Percentiles rank a stretch among this genome's conserved stretches.
phyloP scores from a whole-genome alignment of 2,888 invertebrate genomes.

The Polymixis lichenea region DNA sequence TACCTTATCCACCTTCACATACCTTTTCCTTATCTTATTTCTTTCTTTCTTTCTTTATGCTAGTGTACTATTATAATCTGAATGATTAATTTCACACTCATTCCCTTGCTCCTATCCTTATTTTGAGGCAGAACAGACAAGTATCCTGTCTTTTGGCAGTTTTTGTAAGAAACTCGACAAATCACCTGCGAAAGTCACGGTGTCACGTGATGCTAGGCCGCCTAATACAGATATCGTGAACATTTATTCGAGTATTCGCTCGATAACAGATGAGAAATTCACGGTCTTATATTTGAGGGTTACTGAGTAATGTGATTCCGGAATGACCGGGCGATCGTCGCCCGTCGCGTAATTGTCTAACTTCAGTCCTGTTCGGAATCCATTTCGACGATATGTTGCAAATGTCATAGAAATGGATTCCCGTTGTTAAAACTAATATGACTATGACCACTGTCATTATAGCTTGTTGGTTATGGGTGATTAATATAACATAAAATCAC shows the following conservation, averaged over 20 bases:
- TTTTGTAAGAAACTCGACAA: neutral
- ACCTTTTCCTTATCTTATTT: too few relatives aligned
- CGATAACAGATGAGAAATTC: conserved; percentile 31
- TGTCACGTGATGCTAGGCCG: neutral
- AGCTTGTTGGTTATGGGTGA: conserved; percentile 13
- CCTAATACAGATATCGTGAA: conserved; percentile 11
- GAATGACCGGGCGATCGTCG: conserved; percentile 52
- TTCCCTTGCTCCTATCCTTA: neutral
- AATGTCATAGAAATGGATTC: conserved; percentile 46
- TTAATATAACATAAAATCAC: neutral
- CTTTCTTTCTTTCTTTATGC: too few relatives aligned
- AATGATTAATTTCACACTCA: neutral
- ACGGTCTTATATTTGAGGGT: conserved; percentile 41
- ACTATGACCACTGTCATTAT: neutral
- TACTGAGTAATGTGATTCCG: conserved; percentile 47
- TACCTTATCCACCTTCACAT: too few relatives aligned
- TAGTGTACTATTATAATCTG: neutral
- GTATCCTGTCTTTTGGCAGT: neutral
- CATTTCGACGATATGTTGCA: conserved; percentile 39
- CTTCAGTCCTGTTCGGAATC: conserved; percentile 35
- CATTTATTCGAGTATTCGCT: conserved; percentile 22
- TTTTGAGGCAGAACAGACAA: neutral
- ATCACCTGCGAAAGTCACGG: conserved; percentile 1
- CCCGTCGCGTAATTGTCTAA: conserved; percentile 52
- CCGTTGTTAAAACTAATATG: conserved; percentile 35